Conservation (phyloP, 2,113 vertebrate genomes). For the Oxygymnocypris stewartii region DNA sequence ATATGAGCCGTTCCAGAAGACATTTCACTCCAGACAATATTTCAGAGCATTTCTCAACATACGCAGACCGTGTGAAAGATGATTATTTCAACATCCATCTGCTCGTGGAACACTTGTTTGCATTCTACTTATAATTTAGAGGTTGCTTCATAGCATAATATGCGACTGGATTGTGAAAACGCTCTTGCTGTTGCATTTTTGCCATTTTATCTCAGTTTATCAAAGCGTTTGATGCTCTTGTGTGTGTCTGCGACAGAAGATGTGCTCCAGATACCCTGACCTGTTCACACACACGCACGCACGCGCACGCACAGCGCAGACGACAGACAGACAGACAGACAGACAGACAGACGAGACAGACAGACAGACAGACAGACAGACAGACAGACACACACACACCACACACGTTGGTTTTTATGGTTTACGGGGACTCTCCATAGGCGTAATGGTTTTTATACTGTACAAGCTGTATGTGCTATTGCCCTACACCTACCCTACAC, state of each 20-base stretch:
- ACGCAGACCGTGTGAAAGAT: neutral
- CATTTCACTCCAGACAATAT: constrained; percentile 50
- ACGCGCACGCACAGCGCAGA: no score
- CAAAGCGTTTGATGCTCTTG: neutral
- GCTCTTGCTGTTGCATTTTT: neutral
- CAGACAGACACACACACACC: no score
- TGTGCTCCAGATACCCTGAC: no score
- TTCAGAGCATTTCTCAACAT: neutral
- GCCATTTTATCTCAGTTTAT: neutral
- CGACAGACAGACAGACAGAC: no score
- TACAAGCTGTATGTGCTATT: no score
- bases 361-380: no score
- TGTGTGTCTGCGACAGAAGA: constrained; percentile 20
- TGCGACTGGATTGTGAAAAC: neutral
- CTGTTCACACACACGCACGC: neutral
- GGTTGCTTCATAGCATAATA: neutral
- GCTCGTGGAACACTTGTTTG: neutral
- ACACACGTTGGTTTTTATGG: no score
- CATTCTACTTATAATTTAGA: constrained; percentile 17
- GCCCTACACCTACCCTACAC: no score
- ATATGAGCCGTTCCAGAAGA: constrained; percentile 36
- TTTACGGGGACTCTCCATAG: no score
- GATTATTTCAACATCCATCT: neutral
- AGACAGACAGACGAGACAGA: no score
- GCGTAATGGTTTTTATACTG: no score